Base-by-base conservation (phyloP, 64 coral and sea anemone species). In the Montipora efflorescens region DNA sequence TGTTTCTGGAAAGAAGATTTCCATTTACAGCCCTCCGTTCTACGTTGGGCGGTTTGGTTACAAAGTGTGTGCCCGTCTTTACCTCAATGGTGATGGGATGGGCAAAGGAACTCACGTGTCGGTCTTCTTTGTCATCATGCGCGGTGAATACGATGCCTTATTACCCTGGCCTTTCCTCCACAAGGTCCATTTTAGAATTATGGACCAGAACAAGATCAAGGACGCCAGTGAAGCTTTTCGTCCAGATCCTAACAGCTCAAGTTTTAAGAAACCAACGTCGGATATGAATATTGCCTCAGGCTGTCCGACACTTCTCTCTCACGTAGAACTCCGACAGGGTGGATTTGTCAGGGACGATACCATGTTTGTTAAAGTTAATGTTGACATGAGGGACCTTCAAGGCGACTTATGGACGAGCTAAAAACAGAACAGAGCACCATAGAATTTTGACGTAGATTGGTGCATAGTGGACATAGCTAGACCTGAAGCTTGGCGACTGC, bases 211-310 rank as follows among this genome's bases (percentile, higher is more conserved):
- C 58, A 62, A 57, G 7, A 18, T 46, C 15, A 5, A 7, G 43
- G 81, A 83, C 7, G 81, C 59, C 6, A 18, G 9, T 14, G 81
- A 83, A 9, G 36, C 81, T 7, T 83, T 83, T 66, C 81, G 81
- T 83, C 81, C 81, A 15, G 81, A 83, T 67, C 58, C 58, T 83
- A 83, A 67, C 81, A 83, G 81, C 13, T 83, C 81, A 1, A 83
- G 81, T 83, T 83, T 83, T 7, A 83, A 83, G 9, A 67, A 15
- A 44, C 81, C 89, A 3, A 91, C 47, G 16, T 81, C 77, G 15
- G 77, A 79, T 4, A 91, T 91, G 89, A 91, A 91, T 9, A 91
- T 91, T 12, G 89, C 89, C n/a, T 91, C 89, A 25, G 89, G 89
- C 21, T 81, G 77, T 5, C 89, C 89, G 15, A 79, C 66, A 18